Conservation (phyloP, 1,140 invertebrate genomes). For the Bombus waltoni region DNA sequence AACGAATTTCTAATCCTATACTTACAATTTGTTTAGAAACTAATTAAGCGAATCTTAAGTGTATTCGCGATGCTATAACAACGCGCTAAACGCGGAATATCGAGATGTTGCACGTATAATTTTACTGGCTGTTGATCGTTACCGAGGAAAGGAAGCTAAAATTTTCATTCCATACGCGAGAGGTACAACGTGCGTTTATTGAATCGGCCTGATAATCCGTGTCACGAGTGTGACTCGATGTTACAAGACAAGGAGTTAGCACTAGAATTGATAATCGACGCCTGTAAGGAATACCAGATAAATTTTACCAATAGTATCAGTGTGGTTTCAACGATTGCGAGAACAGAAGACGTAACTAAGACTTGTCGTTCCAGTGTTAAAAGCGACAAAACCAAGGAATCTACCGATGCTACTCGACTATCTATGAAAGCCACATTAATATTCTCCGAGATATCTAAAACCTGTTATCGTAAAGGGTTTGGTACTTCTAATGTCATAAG, state of each 20-base stretch:
- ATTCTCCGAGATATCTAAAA: too few species aligned
- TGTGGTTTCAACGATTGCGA: too few species aligned
- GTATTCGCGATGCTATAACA: not conserved
- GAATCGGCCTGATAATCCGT: not conserved
- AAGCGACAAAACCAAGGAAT: too few species aligned
- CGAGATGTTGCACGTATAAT: not conserved
- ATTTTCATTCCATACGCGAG: not conserved
- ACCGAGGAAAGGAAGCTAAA: not conserved
- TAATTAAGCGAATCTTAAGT: not conserved
- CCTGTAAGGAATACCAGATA: not conserved
- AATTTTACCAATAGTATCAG: not conserved
- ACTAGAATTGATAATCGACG: not conserved
- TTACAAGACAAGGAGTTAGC: not conserved
- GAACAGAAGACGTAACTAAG: too few species aligned
- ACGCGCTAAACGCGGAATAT: not conserved
- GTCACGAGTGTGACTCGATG: not conserved
- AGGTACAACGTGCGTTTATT: not conserved
- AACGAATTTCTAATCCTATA: not conserved
- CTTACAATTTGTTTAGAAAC: not conserved
- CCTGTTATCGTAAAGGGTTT: too few species aligned
- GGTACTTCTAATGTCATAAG: too few species aligned
- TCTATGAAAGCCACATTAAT: too few species aligned
- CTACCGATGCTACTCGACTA: too few species aligned
- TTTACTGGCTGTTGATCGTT: not conserved
- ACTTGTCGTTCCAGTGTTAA: too few species aligned